Evolutionary conservation across 2,113 vertebrate genomes (phyloP), one percentile per base, ranked within the genome.

Genomic region (Pachycephala philippinensis): DNA sequence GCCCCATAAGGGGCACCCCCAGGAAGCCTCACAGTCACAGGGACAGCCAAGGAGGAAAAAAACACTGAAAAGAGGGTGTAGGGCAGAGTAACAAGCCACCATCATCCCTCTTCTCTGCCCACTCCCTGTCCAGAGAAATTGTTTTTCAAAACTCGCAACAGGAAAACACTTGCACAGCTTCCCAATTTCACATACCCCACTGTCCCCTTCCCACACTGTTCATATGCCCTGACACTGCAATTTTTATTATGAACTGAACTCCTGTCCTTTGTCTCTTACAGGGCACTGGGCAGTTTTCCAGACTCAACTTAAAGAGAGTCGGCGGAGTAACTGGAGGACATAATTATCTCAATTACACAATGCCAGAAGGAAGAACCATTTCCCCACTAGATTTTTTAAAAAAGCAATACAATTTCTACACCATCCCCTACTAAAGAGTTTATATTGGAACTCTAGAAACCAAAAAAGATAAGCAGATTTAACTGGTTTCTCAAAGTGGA

Each of bases 251-350:
- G 1, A 76, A 60, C 71, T 84, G 44, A 86, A 94, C 90, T 92
- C 64, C 56, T 66, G 82, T 39, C 64, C 86, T 89, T 90, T 90
- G 72, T 6, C 52, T 86, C 90, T 90, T 66, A 81, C 27, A 89
- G 71, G 80, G 30, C 76, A 90, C 49, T 71, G 86, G 83, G 86
- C 80, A 90, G 53, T 64, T 61, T 94, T 89, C 88, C 93, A 92
- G 86, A 77, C 40, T 81, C 60, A 90, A 87, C 76, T 94, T 90
- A 77, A 92, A 81, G 65, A 76, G 45, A 84, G 37, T 64, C 61
- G 78, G 69, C 6, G 0, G 18, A 72, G 64, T n/a, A 87, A 89
- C 1, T 37, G 30, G 37, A 90, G 69, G 89, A 89, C 23, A 35
- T 27, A 87, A 84, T 78, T 92, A 89, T 35, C 47, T 81, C 60